phyloP scores from a whole-genome alignment of 2,888 invertebrate genomes.

The Cistogaster globosa region DNA sequence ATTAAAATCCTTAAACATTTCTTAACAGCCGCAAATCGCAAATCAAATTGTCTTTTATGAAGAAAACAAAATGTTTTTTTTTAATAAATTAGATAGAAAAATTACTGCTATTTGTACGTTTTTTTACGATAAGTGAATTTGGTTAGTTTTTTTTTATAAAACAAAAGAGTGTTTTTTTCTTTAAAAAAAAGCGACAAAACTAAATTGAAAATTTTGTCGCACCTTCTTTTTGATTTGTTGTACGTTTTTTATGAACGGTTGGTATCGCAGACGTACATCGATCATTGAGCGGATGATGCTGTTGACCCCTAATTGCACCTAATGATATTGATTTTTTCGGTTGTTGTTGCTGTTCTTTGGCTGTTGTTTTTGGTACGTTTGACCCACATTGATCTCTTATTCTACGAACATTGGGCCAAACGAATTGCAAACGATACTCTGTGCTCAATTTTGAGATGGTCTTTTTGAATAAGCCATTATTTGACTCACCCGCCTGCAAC shows the following conservation, averaged over 20 bases:
- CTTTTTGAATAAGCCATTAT: conserved; percentile 88
- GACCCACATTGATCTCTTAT: conserved; percentile 83
- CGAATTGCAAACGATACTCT: conserved; percentile 95
- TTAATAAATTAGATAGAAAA: conserved; percentile 41
- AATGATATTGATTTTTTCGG: conserved; percentile 90
- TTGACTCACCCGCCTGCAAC: conserved; percentile 85
- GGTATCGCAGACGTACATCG: conserved; percentile 82
- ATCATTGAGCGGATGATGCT: conserved; percentile 83
- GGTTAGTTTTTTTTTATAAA: conserved; percentile 57
- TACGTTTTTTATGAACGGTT: conserved; percentile 88
- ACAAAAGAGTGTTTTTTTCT: conserved; percentile 64
- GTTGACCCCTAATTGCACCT: conserved; percentile 86
- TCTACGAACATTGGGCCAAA: conserved; percentile 88
- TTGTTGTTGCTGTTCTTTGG: conserved; percentile 84
- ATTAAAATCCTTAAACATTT: conserved; percentile 42
- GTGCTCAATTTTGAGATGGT: conserved; percentile 90
- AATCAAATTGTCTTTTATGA: conserved; percentile 15
- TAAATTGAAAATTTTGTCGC: conserved; percentile 79
- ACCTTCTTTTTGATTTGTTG: conserved; percentile 84
- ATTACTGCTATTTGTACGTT: conserved; percentile 57
- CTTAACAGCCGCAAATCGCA: conserved; percentile 48
- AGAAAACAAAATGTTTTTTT: conserved; percentile 28
- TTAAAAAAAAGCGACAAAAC: conserved; percentile 79
- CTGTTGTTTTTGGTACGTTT: conserved; percentile 91
- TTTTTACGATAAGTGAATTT: conserved; percentile 41